Evolutionary conservation across 2,113 vertebrate species (phyloP), one percentile per base, ranked within the genome.

Genomic region (Nestor notabilis): DNA sequence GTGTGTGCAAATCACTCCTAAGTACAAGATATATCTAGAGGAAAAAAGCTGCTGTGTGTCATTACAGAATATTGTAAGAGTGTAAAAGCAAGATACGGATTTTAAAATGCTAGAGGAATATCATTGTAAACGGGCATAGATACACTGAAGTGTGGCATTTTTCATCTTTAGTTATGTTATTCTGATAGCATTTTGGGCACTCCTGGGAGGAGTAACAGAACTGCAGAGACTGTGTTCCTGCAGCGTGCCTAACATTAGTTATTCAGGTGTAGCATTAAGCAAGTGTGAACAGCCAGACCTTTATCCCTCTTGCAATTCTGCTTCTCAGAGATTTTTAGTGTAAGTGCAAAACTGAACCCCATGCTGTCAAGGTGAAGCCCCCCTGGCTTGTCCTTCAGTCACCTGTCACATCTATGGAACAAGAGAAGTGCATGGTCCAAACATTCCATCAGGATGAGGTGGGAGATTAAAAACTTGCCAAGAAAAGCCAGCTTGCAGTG

Each of bases 51-150:
- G 23, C 19, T 53, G 5, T 28, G 86, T 43, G 5, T 61, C 35
- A 69, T 72, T 13, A 41, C 21, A 65, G 56, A 71, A 13, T 29
- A 47, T 23, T 29, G 11, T 19, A 9, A 0, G 0, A 75, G 10
- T 35, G 52, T 55, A 74, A 90, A 74, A 69, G 33, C 41, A 87
- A 83, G 27, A 35, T 44, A 47, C 0, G 1, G 4, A 83, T 91
- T 65, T 92, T 37, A 46, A 92, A 77, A 49, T 20, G 41, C 25
- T 63, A 58, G 17, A 77, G 43, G 25, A 63, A 14, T 50, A 29
- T 35, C 53, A 66, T 12, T 68, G n/a, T n/a, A 21, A 29, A 33
- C 49, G n/a, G 11, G 35, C 37, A 52, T 16, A 55, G 14, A 52
- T 37, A 25, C 5, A 43, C 17, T 31, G 23, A 61, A 81, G 11